Evolutionary conservation across 2,113 vertebrate species (phyloP).

Genomic region (Orthonyx spaldingii): DNA sequence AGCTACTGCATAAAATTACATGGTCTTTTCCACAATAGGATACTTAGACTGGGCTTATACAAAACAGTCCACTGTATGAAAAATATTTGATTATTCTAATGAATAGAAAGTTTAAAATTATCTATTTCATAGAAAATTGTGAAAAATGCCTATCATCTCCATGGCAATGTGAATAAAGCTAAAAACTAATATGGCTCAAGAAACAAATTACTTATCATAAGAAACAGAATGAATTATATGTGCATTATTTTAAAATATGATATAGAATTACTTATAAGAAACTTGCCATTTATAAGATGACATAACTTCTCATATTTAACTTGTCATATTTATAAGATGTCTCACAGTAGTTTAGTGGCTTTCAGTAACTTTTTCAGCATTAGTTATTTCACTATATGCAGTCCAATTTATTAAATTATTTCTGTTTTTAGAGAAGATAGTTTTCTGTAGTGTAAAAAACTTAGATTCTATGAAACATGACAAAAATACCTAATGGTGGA

Average conservation of each 20-base stretch:
- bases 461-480: neutral
- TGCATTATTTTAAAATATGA: neutral
- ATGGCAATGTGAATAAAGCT: neutral
- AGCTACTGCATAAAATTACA: neutral
- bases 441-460: neutral
- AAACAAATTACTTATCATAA: neutral
- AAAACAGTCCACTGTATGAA: neutral
- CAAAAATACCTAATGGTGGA: neutral
- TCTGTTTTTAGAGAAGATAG: neutral
- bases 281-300: neutral
- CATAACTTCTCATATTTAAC: neutral
- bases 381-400: neutral
- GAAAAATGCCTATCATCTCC: neutral
- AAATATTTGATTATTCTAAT: neutral
- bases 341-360: neutral
- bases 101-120: neutral
- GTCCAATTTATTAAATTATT: neutral
- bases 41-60: neutral
- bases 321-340: neutral
- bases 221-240: neutral
- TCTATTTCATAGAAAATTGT: neutral
- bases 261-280: neutral
- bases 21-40: neutral
- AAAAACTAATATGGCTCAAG: neutral
- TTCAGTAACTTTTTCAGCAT: neutral